phyloP scores from a whole-genome alignment of 2,797 vertebrate species.

The Typhlichthys eigenmanni region DNA sequence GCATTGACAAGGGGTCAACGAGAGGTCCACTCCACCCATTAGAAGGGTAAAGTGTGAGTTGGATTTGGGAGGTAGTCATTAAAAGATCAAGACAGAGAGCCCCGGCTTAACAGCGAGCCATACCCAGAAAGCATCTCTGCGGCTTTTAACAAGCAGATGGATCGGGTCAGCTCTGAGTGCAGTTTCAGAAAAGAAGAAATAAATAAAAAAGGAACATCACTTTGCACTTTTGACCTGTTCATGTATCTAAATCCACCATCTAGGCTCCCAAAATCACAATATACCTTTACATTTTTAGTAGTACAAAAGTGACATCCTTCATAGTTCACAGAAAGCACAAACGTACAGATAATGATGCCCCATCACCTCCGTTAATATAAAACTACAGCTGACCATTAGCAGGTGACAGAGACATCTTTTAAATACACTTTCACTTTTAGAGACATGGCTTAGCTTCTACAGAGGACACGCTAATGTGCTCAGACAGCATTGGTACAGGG shows the following conservation, averaged over 20 bases:
- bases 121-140: constrained; percentile 16
- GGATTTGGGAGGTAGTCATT: constrained; percentile 62
- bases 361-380: constrained; percentile 49
- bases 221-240: constrained; percentile 33
- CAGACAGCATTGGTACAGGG: background rate
- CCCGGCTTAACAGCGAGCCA: constrained; percentile 33
- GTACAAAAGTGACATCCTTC: constrained; percentile 67
- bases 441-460: constrained; percentile 56
- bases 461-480: constrained; percentile 26
- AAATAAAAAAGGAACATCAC: constrained; percentile 6
- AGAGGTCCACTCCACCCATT: constrained; percentile 21
- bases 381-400: constrained; percentile 66
- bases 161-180: constrained; percentile 13
- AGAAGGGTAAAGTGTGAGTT: constrained; percentile 33
- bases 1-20: background rate
- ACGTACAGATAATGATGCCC: constrained; percentile 41
- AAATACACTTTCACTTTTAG: constrained; percentile 14
- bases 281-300: constrained; percentile 26
- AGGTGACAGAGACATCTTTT: constrained; percentile 43
- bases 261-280: constrained; percentile 22
- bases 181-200: constrained; percentile 21
- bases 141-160: constrained; percentile 44
- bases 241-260: constrained; percentile 26
- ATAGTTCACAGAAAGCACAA: constrained; percentile 55
- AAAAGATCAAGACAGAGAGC: constrained; percentile 53